Base-by-base conservation (phyloP, 1,140 invertebrate genomes). In the Physella acuta region DNA sequence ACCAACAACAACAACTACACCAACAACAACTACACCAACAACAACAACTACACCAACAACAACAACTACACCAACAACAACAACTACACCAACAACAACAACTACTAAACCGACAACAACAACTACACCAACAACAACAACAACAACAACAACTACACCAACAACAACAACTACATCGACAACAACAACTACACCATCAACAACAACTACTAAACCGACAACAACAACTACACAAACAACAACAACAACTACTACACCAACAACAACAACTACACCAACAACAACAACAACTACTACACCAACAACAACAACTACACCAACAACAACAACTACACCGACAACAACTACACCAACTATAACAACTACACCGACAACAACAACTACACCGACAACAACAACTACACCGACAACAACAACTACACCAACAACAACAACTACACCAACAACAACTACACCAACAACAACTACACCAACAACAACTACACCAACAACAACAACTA, bases 41-140 rank as follows among this genome's bases (percentile, higher is more conserved):
- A 30, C 16, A 30, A 61, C 58, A 30, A 61, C 58, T 61, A 61
- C 58, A 30, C 8, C 16, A n/a, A 61, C 58, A 30, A 36, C 58
- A n/a, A 16, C 30, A 14, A 33, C 58, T 30, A 11, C 58, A 30
- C 16, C 58, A 30, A 61, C 58, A 30, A 28, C 58, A 30, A 31
- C 16, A n/a, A 36, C 58, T 61, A 61, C 58, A 31, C 14, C 58
- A 31, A 30, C 58, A n/a, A 30, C 58, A 30, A 61, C 58, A 30
- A 61, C 30, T 36, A 61, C 58, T 61, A 33, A 16, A n/a, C 16
- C 58, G 5, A 61, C 58, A 31, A 16, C 58, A 31, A 24, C 58
- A 31, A 30, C 58, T 33, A 61, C 58, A 11, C 11, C 58, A 4
- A 34, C 58, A 11, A 33, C 11, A 61, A 61, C 58, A 11, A 30